Evolutionary conservation across 2,888 invertebrate genomes (phyloP).

Genomic region (Caradrina kadenii): DNA sequence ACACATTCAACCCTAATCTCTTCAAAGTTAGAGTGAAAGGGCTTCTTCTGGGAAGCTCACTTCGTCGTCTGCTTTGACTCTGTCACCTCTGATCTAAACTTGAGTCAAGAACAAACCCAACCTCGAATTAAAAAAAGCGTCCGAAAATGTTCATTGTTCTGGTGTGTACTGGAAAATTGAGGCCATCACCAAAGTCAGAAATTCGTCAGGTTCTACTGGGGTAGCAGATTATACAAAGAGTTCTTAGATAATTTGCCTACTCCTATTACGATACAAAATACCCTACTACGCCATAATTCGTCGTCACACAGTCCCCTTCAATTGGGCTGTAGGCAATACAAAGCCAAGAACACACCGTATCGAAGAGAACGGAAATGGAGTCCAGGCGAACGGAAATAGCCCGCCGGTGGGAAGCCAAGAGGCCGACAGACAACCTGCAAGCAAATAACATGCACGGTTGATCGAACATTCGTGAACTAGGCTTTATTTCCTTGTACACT

Average conservation of each 20-base stretch:
- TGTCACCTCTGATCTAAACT: too few species aligned
- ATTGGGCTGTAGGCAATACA: conserved; percentile 52
- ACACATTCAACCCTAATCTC: too few species aligned
- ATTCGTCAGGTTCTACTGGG: not conserved
- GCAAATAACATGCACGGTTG: conserved; percentile 47
- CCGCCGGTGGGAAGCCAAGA: conserved; percentile 64
- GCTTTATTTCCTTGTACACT: conserved; percentile 33
- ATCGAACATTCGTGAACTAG: conserved; percentile 28
- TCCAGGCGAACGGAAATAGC: conserved; percentile 73
- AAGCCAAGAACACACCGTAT: conserved; percentile 44
- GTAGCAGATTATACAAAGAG: not conserved
- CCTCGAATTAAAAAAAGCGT: too few species aligned
- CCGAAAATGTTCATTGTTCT: not conserved
- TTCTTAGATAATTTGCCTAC: not conserved
- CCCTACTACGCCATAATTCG: conserved; percentile 11
- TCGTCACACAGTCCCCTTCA: conserved; percentile 39
- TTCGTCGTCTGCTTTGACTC: too few species aligned
- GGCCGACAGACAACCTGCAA: conserved; percentile 50
- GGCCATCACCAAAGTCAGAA: not conserved
- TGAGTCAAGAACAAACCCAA: too few species aligned
- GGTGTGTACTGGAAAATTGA: not conserved
- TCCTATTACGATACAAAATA: not conserved
- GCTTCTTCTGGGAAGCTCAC: too few species aligned
- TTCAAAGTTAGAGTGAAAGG: too few species aligned
- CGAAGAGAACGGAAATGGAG: conserved; percentile 72